These are phyloP conservation scores for Macrophya alboannulata DNA, from an alignment of 2,888 invertebrate species.

Conservation along the genomic window DNA sequence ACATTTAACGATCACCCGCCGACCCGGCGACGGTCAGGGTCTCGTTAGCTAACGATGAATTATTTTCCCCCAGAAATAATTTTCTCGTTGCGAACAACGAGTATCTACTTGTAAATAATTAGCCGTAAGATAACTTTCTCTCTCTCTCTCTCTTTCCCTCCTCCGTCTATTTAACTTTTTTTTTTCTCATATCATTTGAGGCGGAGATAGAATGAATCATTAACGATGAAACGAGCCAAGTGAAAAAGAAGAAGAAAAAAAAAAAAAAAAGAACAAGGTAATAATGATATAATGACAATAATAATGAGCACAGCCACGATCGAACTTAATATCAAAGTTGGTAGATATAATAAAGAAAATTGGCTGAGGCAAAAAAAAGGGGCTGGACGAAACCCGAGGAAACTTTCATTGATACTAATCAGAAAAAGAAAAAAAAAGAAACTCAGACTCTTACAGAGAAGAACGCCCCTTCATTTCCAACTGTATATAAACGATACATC, in stretches of 20 bases:
- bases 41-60: constrained; percentile 32
- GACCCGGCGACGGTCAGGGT: too few relatives aligned
- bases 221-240: not conserved
- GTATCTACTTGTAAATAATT: not conserved
- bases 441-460: not conserved
- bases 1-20: too few relatives aligned
- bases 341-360: constrained; percentile 28
- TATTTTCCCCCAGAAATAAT: not conserved
- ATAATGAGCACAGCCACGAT: constrained; percentile 1
- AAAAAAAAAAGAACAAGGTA: constrained; percentile 23
- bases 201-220: constrained; percentile 37
- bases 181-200: not conserved
- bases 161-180: too few relatives aligned
- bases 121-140: not conserved
- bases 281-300: constrained; percentile 28
- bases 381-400: not conserved
- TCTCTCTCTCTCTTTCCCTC: not conserved
- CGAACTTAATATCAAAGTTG: constrained; percentile 22
- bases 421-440: not conserved
- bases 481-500: not conserved
- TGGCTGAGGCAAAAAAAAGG: not conserved
- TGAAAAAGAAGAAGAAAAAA: constrained; percentile 24
- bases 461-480: not conserved
- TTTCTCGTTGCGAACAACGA: not conserved
- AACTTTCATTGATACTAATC: constrained; percentile 13